Evolutionary conservation across 1,140 invertebrate species (phyloP), one percentile per base, ranked within the genome.

Genomic region (Doryteuthis pealeii): DNA sequence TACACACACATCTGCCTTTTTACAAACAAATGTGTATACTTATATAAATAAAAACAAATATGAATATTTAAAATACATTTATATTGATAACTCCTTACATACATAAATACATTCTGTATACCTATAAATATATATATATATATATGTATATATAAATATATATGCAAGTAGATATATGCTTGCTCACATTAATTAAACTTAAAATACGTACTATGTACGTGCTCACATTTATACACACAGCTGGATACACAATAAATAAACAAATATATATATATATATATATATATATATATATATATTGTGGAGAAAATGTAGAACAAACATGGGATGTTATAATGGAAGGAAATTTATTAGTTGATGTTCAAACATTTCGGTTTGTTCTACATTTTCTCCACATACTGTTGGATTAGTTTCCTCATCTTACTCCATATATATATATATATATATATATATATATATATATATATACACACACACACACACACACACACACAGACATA

Each of bases 81-180:
- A 58, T 58, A 58, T 58, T 14, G 10, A 58, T 49, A 49, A 49
- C 18, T 49, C 8, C 22, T 10, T 49, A 49, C 22, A 49, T 49
- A 49, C 22, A 49, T 49, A 49, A 10, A 49, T 49, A 49, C 22
- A 49, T 49, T 10, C 22, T 58, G 15, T 58, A 18, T 58, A 18
- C 15, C 2, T 58, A 18, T 58, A 18, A 5, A 18, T 58, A 18
- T 58, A 18, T 58, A 58, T 58, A 58, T 58, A 58, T 58, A 40
- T 58, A 58, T 58, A 58, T 58, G 26, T 58, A 58, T 58, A n/a
- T 58, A 58, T 58, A 58, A 5, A 58, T 58, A 58, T 58, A 58
- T 58, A 58, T 58, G 4, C 15, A 58, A 5, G 26, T 58, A 58
- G 4, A 58, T 18, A 58, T 58, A 15, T 6, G 26, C 3, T 58